Percentiles rank a stretch among this genome's conserved stretches.
These are phyloP conservation scores for Dasypolia templi DNA, from an alignment of 2,888 invertebrate species.

Conservation along the genomic window DNA sequence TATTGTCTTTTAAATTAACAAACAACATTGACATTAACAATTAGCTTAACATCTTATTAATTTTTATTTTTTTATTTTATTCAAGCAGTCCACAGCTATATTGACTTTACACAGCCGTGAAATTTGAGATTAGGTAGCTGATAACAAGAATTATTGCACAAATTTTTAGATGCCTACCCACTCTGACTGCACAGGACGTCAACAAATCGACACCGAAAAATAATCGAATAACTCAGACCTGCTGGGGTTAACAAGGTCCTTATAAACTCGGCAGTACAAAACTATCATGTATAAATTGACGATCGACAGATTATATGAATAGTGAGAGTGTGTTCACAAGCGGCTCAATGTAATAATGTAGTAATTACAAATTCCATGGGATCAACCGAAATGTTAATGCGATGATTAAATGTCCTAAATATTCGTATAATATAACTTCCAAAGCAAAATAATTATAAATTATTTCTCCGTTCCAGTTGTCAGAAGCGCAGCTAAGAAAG, in stretches of 20 bases:
- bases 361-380: not conserved
- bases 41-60: no score
- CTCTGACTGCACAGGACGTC: not conserved
- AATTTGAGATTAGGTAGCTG: not conserved
- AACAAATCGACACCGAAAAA: not conserved
- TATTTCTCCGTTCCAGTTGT: constrained; percentile 47
- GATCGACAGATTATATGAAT: not conserved
- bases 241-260: not conserved
- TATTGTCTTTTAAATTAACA: no score
- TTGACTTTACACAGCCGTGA: not conserved
- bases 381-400: not conserved
- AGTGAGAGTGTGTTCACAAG: not conserved
- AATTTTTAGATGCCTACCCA: no score
- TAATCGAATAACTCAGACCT: not conserved
- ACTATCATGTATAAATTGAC: no score
- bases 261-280: not conserved
- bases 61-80: no score
- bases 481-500: constrained; percentile 61
- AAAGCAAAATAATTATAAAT: not conserved
- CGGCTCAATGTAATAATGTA: not conserved
- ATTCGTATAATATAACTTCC: no score
- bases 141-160: not conserved
- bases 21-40: no score
- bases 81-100: not conserved
- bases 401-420: no score